A percentile compares a stretch with the other conserved stretches of the same genome.
Evolutionary conservation across 2,113 vertebrate genomes (phyloP).

Genomic region (Ciconia boyciana): DNA sequence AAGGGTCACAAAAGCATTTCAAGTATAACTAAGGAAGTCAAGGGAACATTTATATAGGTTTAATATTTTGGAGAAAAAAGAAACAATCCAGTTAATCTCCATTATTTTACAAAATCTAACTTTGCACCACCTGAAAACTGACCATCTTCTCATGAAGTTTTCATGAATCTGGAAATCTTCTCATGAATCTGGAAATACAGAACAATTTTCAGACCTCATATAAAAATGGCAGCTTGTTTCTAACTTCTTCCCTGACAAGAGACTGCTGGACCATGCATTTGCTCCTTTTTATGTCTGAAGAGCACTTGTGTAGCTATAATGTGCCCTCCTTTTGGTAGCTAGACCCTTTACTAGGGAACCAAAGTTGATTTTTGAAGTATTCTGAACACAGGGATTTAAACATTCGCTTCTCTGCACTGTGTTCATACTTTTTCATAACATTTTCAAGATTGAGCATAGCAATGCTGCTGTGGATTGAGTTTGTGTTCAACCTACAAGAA

Average conservation of each 20-base stretch:
- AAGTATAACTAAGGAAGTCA: neutral
- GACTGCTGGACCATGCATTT: neutral
- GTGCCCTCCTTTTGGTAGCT: neutral
- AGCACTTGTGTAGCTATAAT: neutral
- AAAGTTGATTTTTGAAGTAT: neutral
- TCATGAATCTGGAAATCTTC: no score
- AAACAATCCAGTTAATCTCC: neutral
- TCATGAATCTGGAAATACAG: neutral
- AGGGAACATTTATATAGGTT: neutral
- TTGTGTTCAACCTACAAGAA: neutral
- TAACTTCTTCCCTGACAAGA: neutral
- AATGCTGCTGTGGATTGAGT: neutral
- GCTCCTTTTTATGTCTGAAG: neutral
- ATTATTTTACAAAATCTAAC: neutral
- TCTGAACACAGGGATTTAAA: neutral
- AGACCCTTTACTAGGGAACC: neutral
- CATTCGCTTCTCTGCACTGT: neutral
- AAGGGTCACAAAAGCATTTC: neutral
- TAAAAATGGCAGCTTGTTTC: neutral
- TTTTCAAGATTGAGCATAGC: neutral
- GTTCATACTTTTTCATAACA: fast-evolving
- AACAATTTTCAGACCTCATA: neutral
- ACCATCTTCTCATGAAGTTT: neutral
- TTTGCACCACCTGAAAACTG: neutral
- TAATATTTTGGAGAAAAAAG: neutral